Evolutionary conservation across 1,140 invertebrate genomes (phyloP), one percentile per base, ranked within the genome.

Genomic region (Sesamia nonagrioides): DNA sequence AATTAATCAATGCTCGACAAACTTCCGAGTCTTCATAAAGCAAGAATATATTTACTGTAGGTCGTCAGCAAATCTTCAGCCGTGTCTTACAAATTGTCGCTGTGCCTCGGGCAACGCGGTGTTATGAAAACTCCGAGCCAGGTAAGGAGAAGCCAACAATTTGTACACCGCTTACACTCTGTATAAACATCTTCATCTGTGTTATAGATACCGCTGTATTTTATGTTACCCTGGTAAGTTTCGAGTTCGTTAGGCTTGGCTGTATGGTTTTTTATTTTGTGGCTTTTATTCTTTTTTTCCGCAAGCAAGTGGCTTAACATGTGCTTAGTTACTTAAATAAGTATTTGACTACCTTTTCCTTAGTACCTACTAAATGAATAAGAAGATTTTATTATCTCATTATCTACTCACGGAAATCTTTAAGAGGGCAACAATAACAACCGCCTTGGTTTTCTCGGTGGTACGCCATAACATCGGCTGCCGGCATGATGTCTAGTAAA

Each of bases 121-220:
- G 89, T 92, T 92, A 91, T 93, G 92, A 92, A 91, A 94, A 90
- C 90, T 87, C 79, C 27, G 77, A 66, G 78, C 75, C 91, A 94
- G 90, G 90, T 92, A 92, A 86, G 86, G 85, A 87, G 82, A 84
- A 86, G 88, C 83, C 92, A 94, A 92, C 92, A 94, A 92, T 92
- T 90, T 89, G 87, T 86, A 82, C 87, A 63, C 83, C 87, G 91
- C 86, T 92, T 91, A 89, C 86, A 89, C 88, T 84, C 87, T 86
- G 86, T 90, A 91, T 90, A 92, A 93, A 93, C 90, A 92, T 90
- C 84, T 85, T 91, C 86, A 88, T 89, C 82, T 87, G 66, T 87
- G 85, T 84, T 85, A 87, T 82, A 83, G 80, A 88, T 86, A 86
- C 87, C 83, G 77, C 8, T 63, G 18, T 61, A 27, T 58, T 58